Conservation (phyloP, 2,888 invertebrate genomes). For the Molorchus minor region DNA sequence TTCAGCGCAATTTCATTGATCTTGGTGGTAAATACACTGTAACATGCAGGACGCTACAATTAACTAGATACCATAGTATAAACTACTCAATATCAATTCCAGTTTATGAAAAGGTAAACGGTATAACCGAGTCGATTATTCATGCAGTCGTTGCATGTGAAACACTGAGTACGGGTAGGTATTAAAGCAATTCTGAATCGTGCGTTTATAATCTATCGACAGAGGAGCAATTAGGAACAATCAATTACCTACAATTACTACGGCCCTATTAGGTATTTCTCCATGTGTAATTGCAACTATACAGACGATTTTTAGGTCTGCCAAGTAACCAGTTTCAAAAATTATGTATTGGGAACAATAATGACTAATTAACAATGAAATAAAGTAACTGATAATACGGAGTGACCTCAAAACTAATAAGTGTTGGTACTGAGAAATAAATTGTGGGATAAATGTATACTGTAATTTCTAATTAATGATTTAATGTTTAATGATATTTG, state of each 20-base stretch:
- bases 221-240: conserved; percentile 48
- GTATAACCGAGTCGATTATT: conserved; percentile 10
- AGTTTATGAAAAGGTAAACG: neutral
- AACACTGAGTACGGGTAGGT: neutral
- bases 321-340: neutral
- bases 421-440: too few relatives aligned
- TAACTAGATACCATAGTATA: conserved; percentile 5
- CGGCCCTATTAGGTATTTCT: conserved; percentile 32
- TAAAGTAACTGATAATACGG: too few relatives aligned
- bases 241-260: conserved; percentile 48
- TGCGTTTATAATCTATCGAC: conserved; percentile 45
- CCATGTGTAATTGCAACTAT: conserved; percentile 37
- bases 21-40: too few relatives aligned
- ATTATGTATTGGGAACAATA: too few relatives aligned
- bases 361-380: too few relatives aligned
- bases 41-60: too few relatives aligned
- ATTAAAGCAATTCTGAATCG: conserved; percentile 36
- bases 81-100: conserved; percentile 4
- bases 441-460: too few relatives aligned
- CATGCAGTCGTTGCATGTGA: conserved; percentile 15
- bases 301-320: conserved; percentile 29
- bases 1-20: too few relatives aligned
- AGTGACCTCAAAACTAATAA: too few relatives aligned
- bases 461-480: too few relatives aligned
- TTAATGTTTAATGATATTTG: too few relatives aligned